These are phyloP conservation scores for Alaudala cheleensis DNA, from an alignment of 2,113 vertebrate genomes.

Conservation along the genomic window DNA sequence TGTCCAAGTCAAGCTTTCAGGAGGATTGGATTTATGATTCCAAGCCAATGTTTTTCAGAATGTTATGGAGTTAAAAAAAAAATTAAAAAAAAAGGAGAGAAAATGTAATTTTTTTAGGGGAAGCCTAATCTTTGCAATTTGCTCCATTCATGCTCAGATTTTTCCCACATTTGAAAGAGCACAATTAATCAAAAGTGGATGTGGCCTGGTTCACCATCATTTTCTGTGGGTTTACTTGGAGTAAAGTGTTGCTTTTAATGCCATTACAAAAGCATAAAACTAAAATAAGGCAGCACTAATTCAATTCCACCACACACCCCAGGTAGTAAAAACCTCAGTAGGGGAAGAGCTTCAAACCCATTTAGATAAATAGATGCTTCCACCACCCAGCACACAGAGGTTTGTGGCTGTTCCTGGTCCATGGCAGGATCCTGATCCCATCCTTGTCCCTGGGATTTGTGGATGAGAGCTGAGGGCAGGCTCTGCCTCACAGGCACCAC, in stretches of 20 bases:
- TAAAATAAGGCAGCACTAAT: constrained; percentile 4
- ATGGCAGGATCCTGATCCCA: neutral
- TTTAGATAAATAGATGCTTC: constrained; percentile 23
- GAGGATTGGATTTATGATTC: neutral
- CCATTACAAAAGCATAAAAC: neutral
- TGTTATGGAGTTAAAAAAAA: neutral
- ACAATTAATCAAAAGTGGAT: neutral
- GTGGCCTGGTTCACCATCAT: neutral
- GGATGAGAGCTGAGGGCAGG: neutral
- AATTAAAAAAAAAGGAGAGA: neutral
- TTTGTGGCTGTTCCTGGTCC: neutral
- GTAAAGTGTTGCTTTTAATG: constrained; percentile 3
- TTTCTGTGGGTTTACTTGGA: neutral
- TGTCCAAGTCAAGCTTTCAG: neutral
- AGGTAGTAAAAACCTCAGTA: neutral
- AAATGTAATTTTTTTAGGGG: neutral
- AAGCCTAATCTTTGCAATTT: neutral
- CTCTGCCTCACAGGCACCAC: neutral
- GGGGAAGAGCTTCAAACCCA: neutral
- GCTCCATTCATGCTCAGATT: neutral
- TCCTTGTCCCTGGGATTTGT: neutral
- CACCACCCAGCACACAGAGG: neutral
- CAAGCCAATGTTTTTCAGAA: neutral
- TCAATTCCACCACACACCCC: neutral
- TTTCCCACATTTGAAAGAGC: neutral